Evolutionary conservation across 1,140 invertebrate genomes (phyloP), one percentile per base, ranked within the genome.

Genomic region (Sipha flava): DNA sequence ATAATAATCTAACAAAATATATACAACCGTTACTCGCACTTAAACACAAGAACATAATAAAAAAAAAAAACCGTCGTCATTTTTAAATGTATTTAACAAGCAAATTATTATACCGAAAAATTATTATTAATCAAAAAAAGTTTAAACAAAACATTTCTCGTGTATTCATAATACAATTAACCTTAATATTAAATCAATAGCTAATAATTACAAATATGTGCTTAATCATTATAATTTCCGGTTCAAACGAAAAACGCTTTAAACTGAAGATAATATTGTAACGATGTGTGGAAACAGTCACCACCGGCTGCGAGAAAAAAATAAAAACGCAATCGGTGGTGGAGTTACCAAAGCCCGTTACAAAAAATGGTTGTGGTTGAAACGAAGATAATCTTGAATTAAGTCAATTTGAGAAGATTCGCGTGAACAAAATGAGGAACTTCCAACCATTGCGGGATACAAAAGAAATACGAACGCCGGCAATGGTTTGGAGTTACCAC

Each of bases 401-500:
- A 43, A 29, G 26, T 26, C 23, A 0, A 14, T 21, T 9, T 14
- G 52, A 6, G 49, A 1, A 47, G 52, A 37, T 77, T 59, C 26
- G 34, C 52, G 52, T 77, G 73, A 77, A 21, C 73, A 77, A 77
- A 77, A 2, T 77, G 73, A 57, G 73, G 73, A 77, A 77, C 73
- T 40, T 77, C 73, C 73, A 77, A 77, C 73, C 73, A 77, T 77
- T 57, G 73, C 73, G 52, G 73, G 73, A 77, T 77, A 77, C 31
- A 59, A 77, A 57, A 57, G 9, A 75, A 57, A 18, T 31, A 47
- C 23, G 2, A 77, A 77, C 73, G 34, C 73, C 73, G 73, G 73
- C 73, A 77, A 77, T 77, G 73, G 73, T 77, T 77, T 77, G 73
- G 73, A 77, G 73, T 77, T 77, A 77, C 73, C 73, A 77, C 73